These are phyloP conservation scores for Drosophila varians DNA, from an alignment of 1,140 invertebrate genomes.

Conservation along the genomic window DNA sequence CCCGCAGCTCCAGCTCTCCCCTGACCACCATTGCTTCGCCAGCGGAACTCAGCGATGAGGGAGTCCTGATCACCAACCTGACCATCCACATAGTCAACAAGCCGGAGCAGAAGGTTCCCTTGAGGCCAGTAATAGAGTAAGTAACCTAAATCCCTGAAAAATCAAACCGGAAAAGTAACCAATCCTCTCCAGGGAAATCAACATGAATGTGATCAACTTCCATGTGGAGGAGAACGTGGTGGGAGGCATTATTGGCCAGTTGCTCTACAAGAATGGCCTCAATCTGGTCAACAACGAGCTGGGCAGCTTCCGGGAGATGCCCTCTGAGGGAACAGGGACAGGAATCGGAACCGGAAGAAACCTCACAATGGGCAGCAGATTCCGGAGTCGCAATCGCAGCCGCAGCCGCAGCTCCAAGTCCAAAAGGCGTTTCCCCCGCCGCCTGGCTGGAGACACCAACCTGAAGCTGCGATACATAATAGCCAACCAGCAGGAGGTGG, in stretches of 20 bases:
- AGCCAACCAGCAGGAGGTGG: conserved; percentile 91
- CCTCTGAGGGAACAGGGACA: background rate
- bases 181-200: conserved; percentile 85
- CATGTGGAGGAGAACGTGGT: conserved; percentile 91
- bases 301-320: conserved; percentile 61
- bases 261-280: conserved; percentile 86
- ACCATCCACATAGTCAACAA: conserved; percentile 92
- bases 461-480: conserved; percentile 87
- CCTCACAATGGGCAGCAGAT: conserved; percentile 59
- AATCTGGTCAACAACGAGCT: conserved; percentile 76
- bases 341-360: conserved; percentile 21
- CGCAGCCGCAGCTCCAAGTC: conserved; percentile 55
- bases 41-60: conserved; percentile 83
- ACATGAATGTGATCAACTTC: conserved; percentile 88
- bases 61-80: conserved; percentile 90
- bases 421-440: conserved; percentile 51
- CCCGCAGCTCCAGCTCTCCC: conserved; percentile 49
- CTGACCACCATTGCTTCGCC: conserved; percentile 55
- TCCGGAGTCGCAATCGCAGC: conserved; percentile 59
- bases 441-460: conserved; percentile 58
- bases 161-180: background rate
- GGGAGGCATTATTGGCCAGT: conserved; percentile 90
- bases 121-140: conserved; percentile 88
- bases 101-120: conserved; percentile 85
- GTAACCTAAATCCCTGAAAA: conserved; percentile 28